Percentiles rank a stretch among this genome's conserved stretches.
Conservation (phyloP, 2,888 invertebrate genomes). For the Hyposoter didymator region DNA sequence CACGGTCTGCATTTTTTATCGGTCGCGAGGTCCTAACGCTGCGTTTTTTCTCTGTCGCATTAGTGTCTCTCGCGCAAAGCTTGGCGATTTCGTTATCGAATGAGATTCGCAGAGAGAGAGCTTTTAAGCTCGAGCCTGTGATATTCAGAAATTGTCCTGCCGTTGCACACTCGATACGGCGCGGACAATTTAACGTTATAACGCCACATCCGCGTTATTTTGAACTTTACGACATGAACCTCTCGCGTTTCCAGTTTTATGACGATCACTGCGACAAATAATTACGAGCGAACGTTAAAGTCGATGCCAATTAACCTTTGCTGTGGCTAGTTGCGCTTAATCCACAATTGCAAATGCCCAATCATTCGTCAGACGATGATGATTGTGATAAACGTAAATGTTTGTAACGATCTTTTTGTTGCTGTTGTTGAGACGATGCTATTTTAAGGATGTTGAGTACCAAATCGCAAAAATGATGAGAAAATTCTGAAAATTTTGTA, state of each 20-base stretch:
- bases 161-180: background rate
- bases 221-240: background rate
- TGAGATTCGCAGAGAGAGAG: background rate
- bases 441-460: too few species aligned
- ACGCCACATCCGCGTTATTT: conserved; percentile 4
- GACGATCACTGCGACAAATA: background rate
- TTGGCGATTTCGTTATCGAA: background rate
- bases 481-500: too few species aligned
- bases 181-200: background rate
- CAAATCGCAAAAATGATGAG: too few species aligned
- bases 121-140: background rate
- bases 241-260: conserved; percentile 18
- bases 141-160: background rate
- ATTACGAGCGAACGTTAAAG: conserved; percentile 15
- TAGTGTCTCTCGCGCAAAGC: background rate
- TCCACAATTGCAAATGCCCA: too few species aligned
- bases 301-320: conserved; percentile 24
- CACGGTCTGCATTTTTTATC: conserved; percentile 13
- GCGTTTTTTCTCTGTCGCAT: background rate
- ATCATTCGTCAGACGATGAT: too few species aligned
- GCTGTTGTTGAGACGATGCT: too few species aligned
- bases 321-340: conserved; percentile 12
- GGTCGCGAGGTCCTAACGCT: background rate
- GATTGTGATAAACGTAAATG: too few species aligned
- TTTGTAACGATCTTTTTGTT: too few species aligned